Evolutionary conservation across 2,888 invertebrate species (phyloP), one percentile per base, ranked within the genome.

Genomic region (Polydrusus tereticollis): DNA sequence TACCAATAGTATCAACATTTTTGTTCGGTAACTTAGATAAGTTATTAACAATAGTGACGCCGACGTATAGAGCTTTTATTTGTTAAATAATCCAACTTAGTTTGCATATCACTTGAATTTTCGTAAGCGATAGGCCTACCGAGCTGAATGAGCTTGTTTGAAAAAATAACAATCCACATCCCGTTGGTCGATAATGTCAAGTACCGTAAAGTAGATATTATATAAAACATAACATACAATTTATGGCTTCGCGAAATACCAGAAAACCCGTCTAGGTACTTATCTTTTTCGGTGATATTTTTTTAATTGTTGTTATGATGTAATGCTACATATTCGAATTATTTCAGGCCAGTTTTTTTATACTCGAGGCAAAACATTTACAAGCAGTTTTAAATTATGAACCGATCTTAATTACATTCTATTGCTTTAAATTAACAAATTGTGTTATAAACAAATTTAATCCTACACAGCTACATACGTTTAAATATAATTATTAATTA

Each of bases 51-150:
- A 29, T 52, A 18, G 16, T 18, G 29, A 29, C 29, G 52, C 18
- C 6, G 29, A 55, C 52, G 52, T 52, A 29, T 52, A 52, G 1
- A 55, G 47, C 2, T 55, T 7, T 10, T 55, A 29, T 55, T 55
- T 55, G 29, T 29, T 29, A 10, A 55, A 55, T 29, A 55, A 55
- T 55, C 23, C 14, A 29, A 33, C 52, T 55, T 55, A 55, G 52
- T 55, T 55, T 55, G 18, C 52, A 55, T 26, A 55, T 55, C 52
- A 55, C 52, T 55, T 55, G 29, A 55, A 55, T 55, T 29, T 55
- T 55, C 14, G 45, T 47, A 47, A 47, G 10, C 21, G 52, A 29
- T 55, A 55, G 29, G 52, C 14, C 52, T 29, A 33, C 18, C 29
- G 52, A 29, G 29, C 23, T 29, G 29, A 29, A 55, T 55, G 14